These are phyloP conservation scores for Patella vulgata DNA, from an alignment of 1,140 invertebrate genomes.

Conservation along the genomic window DNA sequence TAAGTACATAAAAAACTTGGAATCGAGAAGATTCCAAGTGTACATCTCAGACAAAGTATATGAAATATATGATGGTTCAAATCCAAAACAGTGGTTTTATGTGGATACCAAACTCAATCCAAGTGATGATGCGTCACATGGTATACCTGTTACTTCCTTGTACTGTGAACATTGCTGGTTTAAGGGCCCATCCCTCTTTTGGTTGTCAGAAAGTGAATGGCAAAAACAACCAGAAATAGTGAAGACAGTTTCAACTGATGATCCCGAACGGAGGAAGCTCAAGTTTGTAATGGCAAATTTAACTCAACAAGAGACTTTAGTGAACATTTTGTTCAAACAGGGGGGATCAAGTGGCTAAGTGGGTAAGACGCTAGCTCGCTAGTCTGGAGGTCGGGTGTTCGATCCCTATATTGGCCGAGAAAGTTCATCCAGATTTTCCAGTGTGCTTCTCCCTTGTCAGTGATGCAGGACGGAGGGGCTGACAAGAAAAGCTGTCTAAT, in stretches of 20 bases:
- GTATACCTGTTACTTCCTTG: neutral
- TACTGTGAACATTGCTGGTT: slow-evolving; percentile 4
- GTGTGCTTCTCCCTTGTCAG: too few species aligned
- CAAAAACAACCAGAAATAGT: neutral
- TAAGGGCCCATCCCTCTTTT: slow-evolving; percentile 7
- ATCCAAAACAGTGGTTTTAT: neutral
- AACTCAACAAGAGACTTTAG: neutral
- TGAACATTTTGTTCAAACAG: neutral
- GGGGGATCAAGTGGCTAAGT: too few species aligned
- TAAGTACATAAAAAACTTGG: too few species aligned
- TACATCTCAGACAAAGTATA: neutral
- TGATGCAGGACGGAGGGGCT: too few species aligned
- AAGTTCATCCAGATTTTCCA: too few species aligned
- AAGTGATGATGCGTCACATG: neutral
- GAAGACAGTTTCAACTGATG: neutral
- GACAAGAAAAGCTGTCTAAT: too few species aligned
- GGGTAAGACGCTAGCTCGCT: too few species aligned
- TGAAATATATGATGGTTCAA: too few species aligned
- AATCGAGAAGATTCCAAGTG: slow-evolving; percentile 1
- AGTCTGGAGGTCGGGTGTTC: too few species aligned
- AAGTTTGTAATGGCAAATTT: neutral
- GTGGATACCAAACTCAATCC: slow-evolving; percentile 28
- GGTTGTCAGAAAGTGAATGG: slow-evolving; percentile 50
- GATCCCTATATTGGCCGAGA: too few species aligned
- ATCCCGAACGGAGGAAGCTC: neutral